These are phyloP conservation scores for Zenarchopterus dispar DNA, from an alignment of 2,797 vertebrate species.

Conservation along the genomic window DNA sequence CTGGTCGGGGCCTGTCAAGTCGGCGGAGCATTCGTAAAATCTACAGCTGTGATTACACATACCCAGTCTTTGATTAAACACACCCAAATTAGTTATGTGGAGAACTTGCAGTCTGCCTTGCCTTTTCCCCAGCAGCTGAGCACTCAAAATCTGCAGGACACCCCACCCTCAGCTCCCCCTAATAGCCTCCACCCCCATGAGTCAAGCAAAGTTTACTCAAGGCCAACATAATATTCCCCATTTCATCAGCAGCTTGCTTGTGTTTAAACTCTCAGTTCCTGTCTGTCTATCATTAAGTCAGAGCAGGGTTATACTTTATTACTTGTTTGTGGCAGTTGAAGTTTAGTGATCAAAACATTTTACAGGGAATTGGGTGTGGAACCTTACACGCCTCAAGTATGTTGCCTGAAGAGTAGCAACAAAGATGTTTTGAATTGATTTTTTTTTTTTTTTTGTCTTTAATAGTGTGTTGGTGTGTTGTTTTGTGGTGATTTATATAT, in stretches of 20 bases:
- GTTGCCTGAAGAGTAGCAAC: not conserved
- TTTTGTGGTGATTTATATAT: not conserved
- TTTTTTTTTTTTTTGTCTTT: no score
- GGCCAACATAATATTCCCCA: conserved; percentile 29
- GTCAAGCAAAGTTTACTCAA: conserved; percentile 42
- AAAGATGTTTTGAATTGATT: no score
- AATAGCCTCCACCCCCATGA: conserved; percentile 7
- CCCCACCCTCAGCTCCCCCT: no score
- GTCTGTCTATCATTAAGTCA: no score
- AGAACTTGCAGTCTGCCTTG: conserved; percentile 51
- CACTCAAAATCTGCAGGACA: conserved; percentile 23
- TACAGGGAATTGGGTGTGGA: not conserved
- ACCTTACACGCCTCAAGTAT: not conserved
- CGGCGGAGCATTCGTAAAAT: conserved; percentile 37
- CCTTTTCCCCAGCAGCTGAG: conserved; percentile 66
- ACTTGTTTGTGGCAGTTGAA: not conserved
- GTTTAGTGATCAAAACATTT: not conserved
- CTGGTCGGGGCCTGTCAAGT: conserved; percentile 60
- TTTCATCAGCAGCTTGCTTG: conserved; percentile 8
- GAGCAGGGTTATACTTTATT: no score
- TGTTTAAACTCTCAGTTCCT: not conserved
- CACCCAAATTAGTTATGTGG: conserved; percentile 74
- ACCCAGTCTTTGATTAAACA: conserved; percentile 62
- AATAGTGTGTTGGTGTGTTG: not conserved
- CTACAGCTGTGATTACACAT: conserved; percentile 39